These are phyloP conservation scores for Penaeus monodon DNA, from an alignment of 2,888 invertebrate species.

Conservation along the genomic window DNA sequence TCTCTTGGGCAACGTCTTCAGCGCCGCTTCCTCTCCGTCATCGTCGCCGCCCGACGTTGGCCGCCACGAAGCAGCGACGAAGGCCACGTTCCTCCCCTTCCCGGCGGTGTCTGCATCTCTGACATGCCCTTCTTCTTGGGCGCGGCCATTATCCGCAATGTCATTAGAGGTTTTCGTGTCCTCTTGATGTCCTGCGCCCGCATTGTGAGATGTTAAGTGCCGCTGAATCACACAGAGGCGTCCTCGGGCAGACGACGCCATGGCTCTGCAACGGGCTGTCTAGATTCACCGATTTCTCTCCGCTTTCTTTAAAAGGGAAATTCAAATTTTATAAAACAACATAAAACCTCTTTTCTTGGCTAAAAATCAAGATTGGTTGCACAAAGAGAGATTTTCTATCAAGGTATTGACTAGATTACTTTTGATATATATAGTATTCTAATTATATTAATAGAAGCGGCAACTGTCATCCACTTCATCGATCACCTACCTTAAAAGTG, in stretches of 20 bases:
- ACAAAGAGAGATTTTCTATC: too few species aligned
- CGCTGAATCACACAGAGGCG: conserved; percentile 45
- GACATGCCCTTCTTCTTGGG: background rate
- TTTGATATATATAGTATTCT: too few species aligned
- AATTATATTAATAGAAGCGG: too few species aligned
- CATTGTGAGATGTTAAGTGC: conserved; percentile 23
- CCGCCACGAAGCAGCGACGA: background rate
- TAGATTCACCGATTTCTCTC: background rate
- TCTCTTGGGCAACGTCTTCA: conserved; percentile 8
- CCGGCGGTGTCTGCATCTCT: too few species aligned
- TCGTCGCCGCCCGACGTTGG: background rate
- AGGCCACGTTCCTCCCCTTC: background rate
- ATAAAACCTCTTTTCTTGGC: background rate
- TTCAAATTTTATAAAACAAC: too few species aligned
- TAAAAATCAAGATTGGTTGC: too few species aligned
- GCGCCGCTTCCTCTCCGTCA: background rate
- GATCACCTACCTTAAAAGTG: too few species aligned
- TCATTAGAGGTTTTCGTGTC: too few species aligned
- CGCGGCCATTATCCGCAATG: background rate
- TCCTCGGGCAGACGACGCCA: conserved; percentile 55
- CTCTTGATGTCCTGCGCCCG: background rate
- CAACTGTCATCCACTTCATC: too few species aligned
- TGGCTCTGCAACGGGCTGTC: background rate
- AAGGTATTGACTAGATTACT: too few species aligned
- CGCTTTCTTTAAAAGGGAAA: background rate